Conservation (phyloP, 2,797 vertebrate genomes). For the Rhadinocentrus ornatus region DNA sequence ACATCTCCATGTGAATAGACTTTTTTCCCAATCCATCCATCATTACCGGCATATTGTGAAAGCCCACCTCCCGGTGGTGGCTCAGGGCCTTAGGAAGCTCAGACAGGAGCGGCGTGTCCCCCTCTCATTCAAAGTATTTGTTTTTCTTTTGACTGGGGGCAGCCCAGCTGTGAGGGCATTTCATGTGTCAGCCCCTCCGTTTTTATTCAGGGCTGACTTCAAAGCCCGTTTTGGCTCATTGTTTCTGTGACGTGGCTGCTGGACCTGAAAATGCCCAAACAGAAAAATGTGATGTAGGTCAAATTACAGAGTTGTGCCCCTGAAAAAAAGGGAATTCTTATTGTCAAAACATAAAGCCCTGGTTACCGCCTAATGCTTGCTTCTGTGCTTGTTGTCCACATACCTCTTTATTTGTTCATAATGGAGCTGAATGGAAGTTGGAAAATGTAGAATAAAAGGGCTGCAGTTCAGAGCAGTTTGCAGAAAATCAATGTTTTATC, state of each 20-base stretch:
- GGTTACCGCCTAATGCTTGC: constrained; percentile 82
- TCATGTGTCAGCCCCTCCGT: constrained; percentile 87
- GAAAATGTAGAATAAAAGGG: constrained; percentile 45
- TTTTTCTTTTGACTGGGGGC: constrained; percentile 92
- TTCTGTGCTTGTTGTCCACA: constrained; percentile 57
- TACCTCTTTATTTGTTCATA: constrained; percentile 55
- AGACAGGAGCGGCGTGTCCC: constrained; percentile 92
- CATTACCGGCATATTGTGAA: constrained; percentile 89
- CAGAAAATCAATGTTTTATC: neutral
- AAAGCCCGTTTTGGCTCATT: constrained; percentile 93
- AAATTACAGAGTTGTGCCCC: constrained; percentile 88
- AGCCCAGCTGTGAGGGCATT: constrained; percentile 87
- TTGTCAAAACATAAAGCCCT: constrained; percentile 84
- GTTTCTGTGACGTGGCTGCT: constrained; percentile 91
- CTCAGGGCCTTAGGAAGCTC: constrained; percentile 86
- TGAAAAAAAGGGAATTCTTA: constrained; percentile 89
- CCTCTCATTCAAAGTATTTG: constrained; percentile 89
- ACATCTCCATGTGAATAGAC: constrained; percentile 92
- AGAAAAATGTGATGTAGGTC: constrained; percentile 97
- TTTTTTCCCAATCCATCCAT: constrained; percentile 93
- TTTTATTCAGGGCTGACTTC: constrained; percentile 91
- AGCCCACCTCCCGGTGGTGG: constrained; percentile 85
- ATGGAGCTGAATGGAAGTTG: constrained; percentile 45
- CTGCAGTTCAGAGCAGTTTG: constrained; percentile 31
- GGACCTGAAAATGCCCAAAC: constrained; percentile 94